Conservation (phyloP, 2,797 vertebrate genomes). For the Sylvia borin region DNA sequence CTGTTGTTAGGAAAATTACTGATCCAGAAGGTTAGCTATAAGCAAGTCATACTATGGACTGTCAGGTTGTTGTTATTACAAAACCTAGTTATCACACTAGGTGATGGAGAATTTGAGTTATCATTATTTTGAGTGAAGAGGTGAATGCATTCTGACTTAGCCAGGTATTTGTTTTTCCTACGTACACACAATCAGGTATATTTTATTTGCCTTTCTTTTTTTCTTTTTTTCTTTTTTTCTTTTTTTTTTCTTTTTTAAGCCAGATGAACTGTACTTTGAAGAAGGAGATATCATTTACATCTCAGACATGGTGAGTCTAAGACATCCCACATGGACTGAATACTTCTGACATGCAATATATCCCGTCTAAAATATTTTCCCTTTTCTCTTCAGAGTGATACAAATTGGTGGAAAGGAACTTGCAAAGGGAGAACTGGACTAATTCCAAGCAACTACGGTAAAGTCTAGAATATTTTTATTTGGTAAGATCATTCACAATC, state of each 20-base stretch:
- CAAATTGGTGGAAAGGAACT: conserved; percentile 99
- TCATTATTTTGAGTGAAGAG: not conserved
- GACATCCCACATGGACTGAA: not conserved
- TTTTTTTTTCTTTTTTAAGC: conserved; percentile 67
- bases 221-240: not conserved
- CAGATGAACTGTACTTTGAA: conserved; percentile 97
- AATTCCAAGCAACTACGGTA: conserved; percentile 98
- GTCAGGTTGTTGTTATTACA: not conserved
- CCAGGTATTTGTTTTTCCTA: not conserved
- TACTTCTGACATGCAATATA: not conserved
- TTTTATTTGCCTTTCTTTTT: not conserved
- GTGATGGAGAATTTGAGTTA: not conserved
- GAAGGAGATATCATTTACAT: conserved; percentile 98
- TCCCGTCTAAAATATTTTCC: not conserved
- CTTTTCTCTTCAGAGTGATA: conserved; percentile 85
- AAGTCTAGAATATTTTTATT: conserved; percentile 56
- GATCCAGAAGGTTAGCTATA: not conserved
- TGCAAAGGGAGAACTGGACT: conserved; percentile 93
- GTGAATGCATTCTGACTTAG: not conserved
- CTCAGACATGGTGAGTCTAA: conserved; percentile 90
- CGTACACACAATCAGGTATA: not conserved
- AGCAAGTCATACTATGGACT: not conserved
- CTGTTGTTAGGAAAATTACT: not conserved
- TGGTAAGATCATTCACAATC: not conserved
- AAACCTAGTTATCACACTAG: not conserved